Conservation (phyloP, 1,140 invertebrate genomes). For the Propsilocerus akamusi region DNA sequence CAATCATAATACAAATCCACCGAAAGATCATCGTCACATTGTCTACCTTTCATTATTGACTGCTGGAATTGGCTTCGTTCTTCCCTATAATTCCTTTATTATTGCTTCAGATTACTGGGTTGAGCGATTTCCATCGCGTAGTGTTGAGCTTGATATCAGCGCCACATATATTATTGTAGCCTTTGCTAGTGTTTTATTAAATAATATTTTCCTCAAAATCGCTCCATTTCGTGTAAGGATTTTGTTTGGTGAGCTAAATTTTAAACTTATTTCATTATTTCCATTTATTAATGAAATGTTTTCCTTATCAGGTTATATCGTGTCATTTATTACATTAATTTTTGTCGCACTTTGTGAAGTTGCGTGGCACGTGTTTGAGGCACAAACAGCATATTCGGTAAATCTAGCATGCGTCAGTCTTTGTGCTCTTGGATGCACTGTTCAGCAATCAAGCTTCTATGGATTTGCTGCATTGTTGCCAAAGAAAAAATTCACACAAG, state of each 20-base stretch:
- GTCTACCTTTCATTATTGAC: conserved; percentile 65
- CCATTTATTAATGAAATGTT: conserved; percentile 3
- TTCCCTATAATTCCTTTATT: conserved; percentile 85
- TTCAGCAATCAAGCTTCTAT: conserved; percentile 88
- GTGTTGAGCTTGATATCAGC: conserved; percentile 82
- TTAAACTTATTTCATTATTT: not conserved
- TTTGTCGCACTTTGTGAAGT: conserved; percentile 72
- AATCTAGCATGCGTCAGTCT: conserved; percentile 68
- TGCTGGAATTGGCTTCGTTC: conserved; percentile 73
- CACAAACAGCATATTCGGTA: conserved; percentile 48
- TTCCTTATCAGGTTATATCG: conserved; percentile 54
- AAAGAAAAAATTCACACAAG: conserved; percentile 63
- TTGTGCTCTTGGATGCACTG: conserved; percentile 74
- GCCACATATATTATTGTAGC: conserved; percentile 75
- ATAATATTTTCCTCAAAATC: conserved; percentile 70
- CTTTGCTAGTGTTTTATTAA: conserved; percentile 66
- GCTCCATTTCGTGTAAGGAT: conserved; percentile 66
- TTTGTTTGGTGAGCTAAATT: conserved; percentile 49
- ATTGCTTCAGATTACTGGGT: conserved; percentile 83
- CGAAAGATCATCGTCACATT: conserved; percentile 53
- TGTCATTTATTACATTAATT: conserved; percentile 61
- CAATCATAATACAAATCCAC: conserved; percentile 29
- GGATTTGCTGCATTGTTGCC: conserved; percentile 85
- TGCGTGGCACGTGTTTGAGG: conserved; percentile 59
- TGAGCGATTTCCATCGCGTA: conserved; percentile 57